A percentile compares a stretch with the other conserved stretches of the same genome.
Evolutionary conservation across 2,113 vertebrate genomes (phyloP).

Genomic region (Hemicordylus capensis): DNA sequence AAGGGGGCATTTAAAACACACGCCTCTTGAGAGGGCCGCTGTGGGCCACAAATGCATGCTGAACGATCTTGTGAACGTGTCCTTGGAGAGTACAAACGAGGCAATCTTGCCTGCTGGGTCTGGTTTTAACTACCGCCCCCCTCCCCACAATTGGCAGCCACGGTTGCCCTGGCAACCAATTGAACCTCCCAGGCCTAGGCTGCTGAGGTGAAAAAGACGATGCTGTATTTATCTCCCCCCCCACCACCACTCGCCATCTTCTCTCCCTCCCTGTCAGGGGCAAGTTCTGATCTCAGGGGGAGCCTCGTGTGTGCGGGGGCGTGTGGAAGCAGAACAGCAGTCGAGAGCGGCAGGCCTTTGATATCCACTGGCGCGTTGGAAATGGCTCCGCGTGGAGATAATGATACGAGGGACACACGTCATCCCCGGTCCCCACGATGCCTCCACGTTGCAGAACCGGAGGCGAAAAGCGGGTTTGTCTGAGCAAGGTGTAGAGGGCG

Average conservation of each 20-base stretch:
- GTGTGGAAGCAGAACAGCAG: not conserved
- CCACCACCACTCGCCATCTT: no score
- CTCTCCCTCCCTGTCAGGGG: not conserved
- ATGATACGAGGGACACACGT: not conserved
- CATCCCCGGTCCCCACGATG: not conserved
- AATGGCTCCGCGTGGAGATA: not conserved
- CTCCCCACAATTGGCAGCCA: not conserved
- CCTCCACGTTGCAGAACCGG: no score
- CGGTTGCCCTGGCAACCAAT: constrained; percentile 9
- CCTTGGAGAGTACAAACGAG: not conserved
- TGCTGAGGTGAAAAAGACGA: not conserved
- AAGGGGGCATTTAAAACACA: not conserved
- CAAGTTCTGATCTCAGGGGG: not conserved
- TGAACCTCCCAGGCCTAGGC: not conserved
- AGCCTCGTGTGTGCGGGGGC: not conserved
- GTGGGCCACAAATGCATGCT: no score
- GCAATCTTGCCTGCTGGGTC: not conserved
- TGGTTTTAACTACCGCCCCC: not conserved
- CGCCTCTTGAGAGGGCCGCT: no score
- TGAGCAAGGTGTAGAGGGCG: not conserved
- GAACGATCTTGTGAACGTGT: not conserved
- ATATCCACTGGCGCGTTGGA: not conserved
- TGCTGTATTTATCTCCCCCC: not conserved
- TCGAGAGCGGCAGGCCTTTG: not conserved
- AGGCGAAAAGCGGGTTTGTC: not conserved